A percentile compares a stretch with the other conserved stretches of the same genome.
phyloP scores from a whole-genome alignment of 1,140 invertebrate species.

The Pseudomyrmex flavicornis region DNA sequence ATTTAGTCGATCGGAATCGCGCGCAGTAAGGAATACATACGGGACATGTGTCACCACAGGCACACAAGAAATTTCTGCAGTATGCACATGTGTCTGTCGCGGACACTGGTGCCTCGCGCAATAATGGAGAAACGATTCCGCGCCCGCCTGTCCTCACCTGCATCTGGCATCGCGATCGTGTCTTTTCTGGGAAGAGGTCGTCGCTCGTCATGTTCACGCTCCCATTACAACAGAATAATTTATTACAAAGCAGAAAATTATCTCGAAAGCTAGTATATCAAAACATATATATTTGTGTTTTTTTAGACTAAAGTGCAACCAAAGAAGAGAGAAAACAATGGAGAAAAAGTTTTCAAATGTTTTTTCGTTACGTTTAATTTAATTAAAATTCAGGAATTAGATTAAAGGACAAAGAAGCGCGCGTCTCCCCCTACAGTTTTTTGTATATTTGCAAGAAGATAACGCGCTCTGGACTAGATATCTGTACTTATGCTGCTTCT shows the following conservation, averaged over 20 bases:
- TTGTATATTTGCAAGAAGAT: too few species aligned
- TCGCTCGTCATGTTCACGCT: conserved; percentile 38
- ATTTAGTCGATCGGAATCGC: conserved; percentile 48
- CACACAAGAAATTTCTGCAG: conserved; percentile 54
- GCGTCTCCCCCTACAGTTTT: too few species aligned
- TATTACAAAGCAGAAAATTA: conserved; percentile 21
- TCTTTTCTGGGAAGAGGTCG: conserved; percentile 12
- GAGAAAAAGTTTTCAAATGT: too few species aligned
- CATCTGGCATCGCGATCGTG: conserved; percentile 52
- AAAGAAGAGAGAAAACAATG: background rate
- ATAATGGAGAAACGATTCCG: conserved; percentile 42
- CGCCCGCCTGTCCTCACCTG: conserved; percentile 17
- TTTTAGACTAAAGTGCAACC: too few species aligned
- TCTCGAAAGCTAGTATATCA: background rate
- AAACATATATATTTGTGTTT: background rate
- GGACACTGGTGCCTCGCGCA: conserved; percentile 44
- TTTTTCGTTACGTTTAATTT: too few species aligned
- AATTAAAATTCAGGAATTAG: too few species aligned
- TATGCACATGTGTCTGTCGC: conserved; percentile 53
- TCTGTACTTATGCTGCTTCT: background rate
- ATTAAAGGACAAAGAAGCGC: background rate
- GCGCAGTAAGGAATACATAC: conserved; percentile 33
- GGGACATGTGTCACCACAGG: conserved; percentile 24
- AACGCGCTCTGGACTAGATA: background rate
- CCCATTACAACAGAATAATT: conserved; percentile 18